phyloP scores from a whole-genome alignment of 2,113 vertebrate species.

The Gallinago undulata region DNA sequence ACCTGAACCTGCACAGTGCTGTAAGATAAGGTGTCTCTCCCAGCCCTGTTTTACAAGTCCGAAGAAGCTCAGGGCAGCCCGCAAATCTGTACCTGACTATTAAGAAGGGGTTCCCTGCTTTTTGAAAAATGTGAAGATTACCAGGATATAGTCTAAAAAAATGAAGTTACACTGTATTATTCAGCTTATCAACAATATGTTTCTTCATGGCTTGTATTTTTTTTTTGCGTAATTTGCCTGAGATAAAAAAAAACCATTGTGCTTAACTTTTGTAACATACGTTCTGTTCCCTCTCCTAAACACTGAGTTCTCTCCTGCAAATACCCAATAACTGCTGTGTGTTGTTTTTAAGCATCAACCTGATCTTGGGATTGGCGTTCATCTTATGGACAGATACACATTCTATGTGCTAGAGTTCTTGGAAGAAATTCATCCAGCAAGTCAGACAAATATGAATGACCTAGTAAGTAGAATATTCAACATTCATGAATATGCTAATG shows the following conservation, averaged over 20 bases:
- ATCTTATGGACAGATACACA: conserved; percentile 97
- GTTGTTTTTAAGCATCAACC: conserved; percentile 91
- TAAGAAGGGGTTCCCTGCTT: background rate
- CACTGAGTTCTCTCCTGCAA: background rate
- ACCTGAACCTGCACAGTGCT: background rate
- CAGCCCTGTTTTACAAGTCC: background rate
- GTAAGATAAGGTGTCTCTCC: background rate
- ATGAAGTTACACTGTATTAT: background rate
- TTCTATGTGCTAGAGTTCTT: conserved; percentile 97
- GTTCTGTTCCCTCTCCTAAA: background rate
- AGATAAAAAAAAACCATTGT: background rate
- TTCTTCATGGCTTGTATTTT: background rate
- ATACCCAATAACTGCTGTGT: background rate
- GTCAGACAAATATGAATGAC: conserved; percentile 95
- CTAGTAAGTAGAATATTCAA: conserved; percentile 77
- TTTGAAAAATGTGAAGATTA: background rate
- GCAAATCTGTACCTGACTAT: background rate
- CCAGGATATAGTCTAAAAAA: background rate
- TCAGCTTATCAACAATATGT: background rate
- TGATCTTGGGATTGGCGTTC: conserved; percentile 93
- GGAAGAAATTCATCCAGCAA: conserved; percentile 96
- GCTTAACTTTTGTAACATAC: background rate
- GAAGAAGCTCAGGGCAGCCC: background rate
- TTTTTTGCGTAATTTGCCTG: background rate
- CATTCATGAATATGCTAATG: conserved; percentile 1